Evolutionary conservation across 2,797 vertebrate genomes (phyloP).

Genomic region (Eulemur mongoz): DNA sequence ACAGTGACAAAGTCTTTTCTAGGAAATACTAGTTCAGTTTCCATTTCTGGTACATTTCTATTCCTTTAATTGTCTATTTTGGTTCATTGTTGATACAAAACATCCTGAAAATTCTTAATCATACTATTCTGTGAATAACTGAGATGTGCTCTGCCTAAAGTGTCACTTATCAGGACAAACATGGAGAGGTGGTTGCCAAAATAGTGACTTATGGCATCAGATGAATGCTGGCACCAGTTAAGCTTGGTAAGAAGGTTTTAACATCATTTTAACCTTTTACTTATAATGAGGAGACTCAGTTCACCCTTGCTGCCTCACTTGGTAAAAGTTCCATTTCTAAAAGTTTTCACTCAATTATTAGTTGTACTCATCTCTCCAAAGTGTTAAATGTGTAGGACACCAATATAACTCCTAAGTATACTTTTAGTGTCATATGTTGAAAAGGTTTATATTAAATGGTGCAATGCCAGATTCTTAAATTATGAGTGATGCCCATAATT

Average conservation of each 20-base stretch:
- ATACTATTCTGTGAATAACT: slow-evolving; percentile 33
- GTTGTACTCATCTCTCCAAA: neutral
- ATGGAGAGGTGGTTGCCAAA: neutral
- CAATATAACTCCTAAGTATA: neutral
- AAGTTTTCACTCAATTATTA: neutral
- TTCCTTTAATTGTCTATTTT: slow-evolving; percentile 54
- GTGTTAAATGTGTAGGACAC: neutral
- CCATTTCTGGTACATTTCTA: slow-evolving; percentile 50
- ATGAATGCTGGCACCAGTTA: neutral
- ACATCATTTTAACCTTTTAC: neutral
- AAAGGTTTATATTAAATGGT: neutral
- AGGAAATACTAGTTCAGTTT: slow-evolving; percentile 57
- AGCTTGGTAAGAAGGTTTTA: neutral
- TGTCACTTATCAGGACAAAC: slow-evolving; percentile 23
- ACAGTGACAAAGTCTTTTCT: slow-evolving; percentile 67
- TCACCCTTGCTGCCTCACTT: neutral
- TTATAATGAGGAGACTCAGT: neutral
- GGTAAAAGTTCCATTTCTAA: slow-evolving; percentile 42
- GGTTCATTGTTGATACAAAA: slow-evolving; percentile 22
- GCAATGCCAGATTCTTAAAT: neutral
- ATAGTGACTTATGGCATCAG: neutral
- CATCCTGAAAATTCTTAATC: slow-evolving; percentile 23
- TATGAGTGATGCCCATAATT: neutral
- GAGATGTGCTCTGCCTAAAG: neutral
- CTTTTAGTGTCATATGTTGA: neutral